Evolutionary conservation across 2,113 vertebrate species (phyloP).

Genomic region (Orcinus orca): DNA sequence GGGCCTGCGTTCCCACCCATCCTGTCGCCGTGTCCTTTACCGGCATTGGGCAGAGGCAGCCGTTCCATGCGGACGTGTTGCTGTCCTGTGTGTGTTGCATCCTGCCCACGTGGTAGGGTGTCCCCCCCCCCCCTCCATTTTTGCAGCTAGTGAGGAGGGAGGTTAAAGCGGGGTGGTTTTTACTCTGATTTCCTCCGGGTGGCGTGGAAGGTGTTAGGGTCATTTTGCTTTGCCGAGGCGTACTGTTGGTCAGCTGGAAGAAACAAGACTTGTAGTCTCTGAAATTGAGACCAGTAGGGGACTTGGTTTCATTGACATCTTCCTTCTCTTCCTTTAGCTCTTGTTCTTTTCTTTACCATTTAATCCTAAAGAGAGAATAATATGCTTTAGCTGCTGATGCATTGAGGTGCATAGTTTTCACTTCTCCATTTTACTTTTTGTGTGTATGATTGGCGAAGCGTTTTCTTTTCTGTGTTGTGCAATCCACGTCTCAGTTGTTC

Average conservation of each 20-base stretch:
- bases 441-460: not conserved
- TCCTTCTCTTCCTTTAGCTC: not conserved
- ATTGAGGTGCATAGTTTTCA: not conserved
- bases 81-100: conserved; percentile 74
- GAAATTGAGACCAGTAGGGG: conserved; percentile 27
- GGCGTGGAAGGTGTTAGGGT: conserved; percentile 47
- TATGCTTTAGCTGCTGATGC: not conserved
- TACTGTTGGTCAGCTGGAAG: not conserved
- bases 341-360: not conserved
- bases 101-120: conserved; percentile 77
- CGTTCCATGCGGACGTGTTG: conserved; percentile 67
- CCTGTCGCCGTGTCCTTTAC: conserved; percentile 47
- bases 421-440: not conserved
- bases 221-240: not conserved
- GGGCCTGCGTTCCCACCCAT: conserved; percentile 45
- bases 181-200: conserved; percentile 29
- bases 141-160: conserved; percentile 59
- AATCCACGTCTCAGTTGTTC: not conserved
- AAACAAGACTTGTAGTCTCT: conserved; percentile 23
- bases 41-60: conserved; percentile 45
- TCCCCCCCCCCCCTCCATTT: conserved; percentile 34
- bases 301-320: conserved; percentile 37
- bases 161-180: conserved; percentile 17
- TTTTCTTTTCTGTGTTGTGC: not conserved
- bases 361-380: not conserved